Percentiles rank a stretch among this genome's conserved stretches.
Conservation (phyloP, 1,140 invertebrate species). For the Drosophila cardini region DNA sequence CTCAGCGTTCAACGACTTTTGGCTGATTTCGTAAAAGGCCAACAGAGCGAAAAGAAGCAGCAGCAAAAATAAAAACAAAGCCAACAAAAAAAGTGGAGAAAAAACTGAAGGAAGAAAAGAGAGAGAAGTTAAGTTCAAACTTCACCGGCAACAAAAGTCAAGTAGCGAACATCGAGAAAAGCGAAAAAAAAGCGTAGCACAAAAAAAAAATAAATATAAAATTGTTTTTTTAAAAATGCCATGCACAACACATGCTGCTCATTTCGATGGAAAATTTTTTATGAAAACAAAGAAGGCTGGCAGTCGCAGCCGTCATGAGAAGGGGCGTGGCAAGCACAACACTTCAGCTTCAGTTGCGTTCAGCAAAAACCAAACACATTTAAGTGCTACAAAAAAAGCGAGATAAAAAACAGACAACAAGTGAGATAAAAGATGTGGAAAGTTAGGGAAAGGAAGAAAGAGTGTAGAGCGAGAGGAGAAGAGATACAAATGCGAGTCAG, state of each 20-base stretch:
- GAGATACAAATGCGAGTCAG: conserved; percentile 43
- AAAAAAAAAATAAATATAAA: conserved; percentile 29
- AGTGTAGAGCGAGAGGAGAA: not conserved
- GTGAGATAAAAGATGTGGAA: not conserved
- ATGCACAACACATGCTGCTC: conserved; percentile 78
- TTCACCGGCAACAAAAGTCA: conserved; percentile 60
- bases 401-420: not conserved
- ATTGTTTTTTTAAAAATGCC: conserved; percentile 45
- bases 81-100: conserved; percentile 15
- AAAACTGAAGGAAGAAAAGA: conserved; percentile 23
- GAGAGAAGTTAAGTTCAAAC: conserved; percentile 43
- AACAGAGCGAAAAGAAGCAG: conserved; percentile 54
- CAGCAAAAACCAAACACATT: conserved; percentile 42
- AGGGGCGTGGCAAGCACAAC: conserved; percentile 35
- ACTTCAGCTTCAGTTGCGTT: conserved; percentile 37
- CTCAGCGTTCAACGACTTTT: conserved; percentile 73
- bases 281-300: conserved; percentile 36
- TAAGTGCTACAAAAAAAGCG: conserved; percentile 27
- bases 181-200: conserved; percentile 17
- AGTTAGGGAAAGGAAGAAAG: no score
- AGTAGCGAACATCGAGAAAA: conserved; percentile 48
- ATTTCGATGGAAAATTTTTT: conserved; percentile 67
- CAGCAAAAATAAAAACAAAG: conserved; percentile 26
- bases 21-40: conserved; percentile 78
- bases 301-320: not conserved